These are phyloP conservation scores for Agrotis puta DNA, from an alignment of 2,888 invertebrate species.

Conservation along the genomic window DNA sequence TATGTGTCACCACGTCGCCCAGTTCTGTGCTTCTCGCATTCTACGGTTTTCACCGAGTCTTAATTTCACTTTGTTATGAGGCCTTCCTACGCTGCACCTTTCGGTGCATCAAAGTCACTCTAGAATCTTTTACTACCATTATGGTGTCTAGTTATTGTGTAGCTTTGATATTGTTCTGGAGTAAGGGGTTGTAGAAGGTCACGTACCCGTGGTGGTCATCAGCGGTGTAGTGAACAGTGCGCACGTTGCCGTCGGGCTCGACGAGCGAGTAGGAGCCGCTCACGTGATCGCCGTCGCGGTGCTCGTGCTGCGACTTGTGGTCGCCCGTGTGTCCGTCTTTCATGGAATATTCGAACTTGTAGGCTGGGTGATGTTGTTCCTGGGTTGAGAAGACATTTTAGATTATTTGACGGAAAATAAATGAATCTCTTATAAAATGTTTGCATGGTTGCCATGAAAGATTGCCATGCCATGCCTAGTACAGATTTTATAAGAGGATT, in stretches of 20 bases:
- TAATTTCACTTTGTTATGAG: neutral
- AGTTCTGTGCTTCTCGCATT: neutral
- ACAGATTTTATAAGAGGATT: no score
- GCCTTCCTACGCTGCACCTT: neutral
- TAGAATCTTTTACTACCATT: neutral
- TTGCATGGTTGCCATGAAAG: no score
- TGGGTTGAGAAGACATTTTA: neutral
- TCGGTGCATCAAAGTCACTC: neutral
- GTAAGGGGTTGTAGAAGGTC: neutral
- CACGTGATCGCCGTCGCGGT: conserved; percentile 91
- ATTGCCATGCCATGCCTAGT: no score
- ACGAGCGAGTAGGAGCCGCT: conserved; percentile 91
- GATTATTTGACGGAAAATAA: neutral
- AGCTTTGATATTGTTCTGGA: neutral
- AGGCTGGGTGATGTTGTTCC: conserved; percentile 84
- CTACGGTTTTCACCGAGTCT: neutral
- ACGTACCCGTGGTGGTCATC: conserved; percentile 88
- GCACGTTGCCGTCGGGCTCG: conserved; percentile 91
- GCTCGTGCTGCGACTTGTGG: conserved; percentile 90
- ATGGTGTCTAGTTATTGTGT: neutral
- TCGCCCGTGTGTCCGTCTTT: conserved; percentile 91
- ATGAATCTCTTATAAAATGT: no score
- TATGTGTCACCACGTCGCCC: neutral
- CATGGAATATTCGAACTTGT: conserved; percentile 91
- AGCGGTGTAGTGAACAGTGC: conserved; percentile 90